These are phyloP conservation scores for Acropora tenuis DNA, from an alignment of 64 coral and sea anemone genomes.

Conservation along the genomic window DNA sequence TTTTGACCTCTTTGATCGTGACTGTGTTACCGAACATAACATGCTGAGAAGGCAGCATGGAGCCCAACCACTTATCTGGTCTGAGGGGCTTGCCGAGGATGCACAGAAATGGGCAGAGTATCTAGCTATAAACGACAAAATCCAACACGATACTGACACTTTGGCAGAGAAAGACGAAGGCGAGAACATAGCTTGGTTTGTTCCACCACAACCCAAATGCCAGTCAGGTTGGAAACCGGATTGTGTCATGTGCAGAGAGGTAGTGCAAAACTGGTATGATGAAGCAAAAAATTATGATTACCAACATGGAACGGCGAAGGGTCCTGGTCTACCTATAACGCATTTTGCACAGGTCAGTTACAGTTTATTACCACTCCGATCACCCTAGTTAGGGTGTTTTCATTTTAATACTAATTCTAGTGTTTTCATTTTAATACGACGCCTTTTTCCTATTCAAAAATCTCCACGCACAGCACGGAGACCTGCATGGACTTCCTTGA, in stretches of 20 bases:
- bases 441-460: no score
- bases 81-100: slow-evolving; percentile 58
- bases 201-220: slow-evolving; percentile 57
- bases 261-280: slow-evolving; percentile 58
- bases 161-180: slow-evolving; percentile 56
- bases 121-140: slow-evolving; percentile 70
- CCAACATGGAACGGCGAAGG: slow-evolving; percentile 25
- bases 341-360: slow-evolving; percentile 45
- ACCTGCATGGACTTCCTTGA: no score
- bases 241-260: slow-evolving; percentile 53
- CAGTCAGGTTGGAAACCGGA: slow-evolving; percentile 17
- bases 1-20: slow-evolving; percentile 28
- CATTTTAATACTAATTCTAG: no score
- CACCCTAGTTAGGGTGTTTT: no score
- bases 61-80: slow-evolving; percentile 45
- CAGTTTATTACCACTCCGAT: no score
- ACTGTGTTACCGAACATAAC: slow-evolving; percentile 40
- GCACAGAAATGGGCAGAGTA: slow-evolving; percentile 70
- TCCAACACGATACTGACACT: slow-evolving; percentile 52
- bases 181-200: slow-evolving; percentile 74
- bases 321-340: slow-evolving; percentile 28
- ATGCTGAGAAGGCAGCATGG: slow-evolving; percentile 31
- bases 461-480: no score
- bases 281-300: slow-evolving; percentile 58
- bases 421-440: no score